Conservation (phyloP, 1,140 invertebrate species). For the Chrysomallon squamiferum region DNA sequence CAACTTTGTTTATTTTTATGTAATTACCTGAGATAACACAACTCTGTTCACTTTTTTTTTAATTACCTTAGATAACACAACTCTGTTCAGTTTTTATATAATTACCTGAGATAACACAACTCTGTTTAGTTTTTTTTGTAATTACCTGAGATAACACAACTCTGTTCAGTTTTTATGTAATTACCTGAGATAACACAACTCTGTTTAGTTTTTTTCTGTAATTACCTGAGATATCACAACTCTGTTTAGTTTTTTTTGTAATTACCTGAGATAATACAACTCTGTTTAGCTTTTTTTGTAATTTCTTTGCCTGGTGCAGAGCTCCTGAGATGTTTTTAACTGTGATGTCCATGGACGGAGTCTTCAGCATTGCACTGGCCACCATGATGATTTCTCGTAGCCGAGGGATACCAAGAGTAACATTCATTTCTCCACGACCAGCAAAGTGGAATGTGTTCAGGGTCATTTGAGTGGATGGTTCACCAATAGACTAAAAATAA, state of each 20-base stretch:
- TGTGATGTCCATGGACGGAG: constrained; percentile 94
- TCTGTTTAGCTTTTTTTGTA: constrained; percentile 70
- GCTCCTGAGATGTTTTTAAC: constrained; percentile 64
- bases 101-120: constrained; percentile 69
- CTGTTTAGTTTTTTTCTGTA: neutral
- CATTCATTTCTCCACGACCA: constrained; percentile 99
- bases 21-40: neutral
- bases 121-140: constrained; percentile 68
- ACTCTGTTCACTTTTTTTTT: neutral
- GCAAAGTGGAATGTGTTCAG: constrained; percentile 99
- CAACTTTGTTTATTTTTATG: neutral
- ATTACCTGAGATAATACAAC: constrained; percentile 79
- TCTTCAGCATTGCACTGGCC: constrained; percentile 89
- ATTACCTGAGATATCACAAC: constrained; percentile 68
- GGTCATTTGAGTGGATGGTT: constrained; percentile 99
- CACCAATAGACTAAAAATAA: constrained; percentile 83
- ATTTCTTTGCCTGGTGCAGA: constrained; percentile 20
- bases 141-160: too few relatives aligned
- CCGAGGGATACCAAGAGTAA: constrained; percentile 94
- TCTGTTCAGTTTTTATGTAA: neutral
- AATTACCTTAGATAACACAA: constrained; percentile 68
- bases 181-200: neutral
- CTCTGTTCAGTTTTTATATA: neutral
- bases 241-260: constrained; percentile 68
- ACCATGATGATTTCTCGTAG: constrained; percentile 97